Evolutionary conservation across 1,140 invertebrate genomes (phyloP).

Genomic region (Drosophila kikkawai): DNA sequence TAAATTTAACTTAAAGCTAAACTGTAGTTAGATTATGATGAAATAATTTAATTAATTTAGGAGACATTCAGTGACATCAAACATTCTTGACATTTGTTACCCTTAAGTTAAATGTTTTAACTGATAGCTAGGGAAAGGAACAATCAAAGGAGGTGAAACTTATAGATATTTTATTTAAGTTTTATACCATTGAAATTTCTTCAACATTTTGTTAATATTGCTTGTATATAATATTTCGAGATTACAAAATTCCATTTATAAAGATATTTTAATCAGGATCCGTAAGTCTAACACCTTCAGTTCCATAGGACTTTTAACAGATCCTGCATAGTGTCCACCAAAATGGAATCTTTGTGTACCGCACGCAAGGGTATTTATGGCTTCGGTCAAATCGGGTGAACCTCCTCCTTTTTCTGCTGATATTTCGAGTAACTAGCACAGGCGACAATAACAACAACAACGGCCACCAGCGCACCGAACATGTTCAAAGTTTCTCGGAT

Average conservation of each 20-base stretch:
- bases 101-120: neutral
- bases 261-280: neutral
- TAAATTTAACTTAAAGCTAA: neutral
- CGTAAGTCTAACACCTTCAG: no score
- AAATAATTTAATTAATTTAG: no score
- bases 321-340: neutral
- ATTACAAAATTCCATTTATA: neutral
- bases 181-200: neutral
- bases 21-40: neutral
- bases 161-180: neutral
- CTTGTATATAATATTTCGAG: neutral
- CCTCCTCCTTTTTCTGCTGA: slow-evolving; percentile 69
- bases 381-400: slow-evolving; percentile 36
- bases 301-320: no score
- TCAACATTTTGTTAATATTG: neutral
- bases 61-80: no score
- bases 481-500: slow-evolving; percentile 79
- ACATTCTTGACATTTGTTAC: no score
- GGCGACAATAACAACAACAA: slow-evolving; percentile 32
- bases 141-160: no score
- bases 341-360: neutral
- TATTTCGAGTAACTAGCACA: slow-evolving; percentile 79
- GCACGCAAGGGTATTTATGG: slow-evolving; percentile 20
- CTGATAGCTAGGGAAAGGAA: neutral
- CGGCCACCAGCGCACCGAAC: slow-evolving; percentile 61